Evolutionary conservation across 2,113 vertebrate species (phyloP).

Genomic region (Oryzias javanicus): DNA sequence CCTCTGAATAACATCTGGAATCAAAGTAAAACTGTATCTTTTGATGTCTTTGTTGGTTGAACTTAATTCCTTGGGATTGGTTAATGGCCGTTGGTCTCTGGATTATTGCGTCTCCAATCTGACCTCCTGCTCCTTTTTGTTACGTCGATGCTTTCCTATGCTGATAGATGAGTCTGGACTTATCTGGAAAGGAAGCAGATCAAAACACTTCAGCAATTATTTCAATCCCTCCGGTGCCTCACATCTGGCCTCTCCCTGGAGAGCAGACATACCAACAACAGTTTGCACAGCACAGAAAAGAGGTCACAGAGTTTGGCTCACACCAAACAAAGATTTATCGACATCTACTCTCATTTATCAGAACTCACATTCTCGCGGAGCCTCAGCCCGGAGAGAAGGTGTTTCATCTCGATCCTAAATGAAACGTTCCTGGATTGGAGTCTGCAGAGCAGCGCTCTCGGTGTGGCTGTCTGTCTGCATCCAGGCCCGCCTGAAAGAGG

Average conservation of each 20-base stretch:
- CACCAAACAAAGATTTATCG: conserved; percentile 24
- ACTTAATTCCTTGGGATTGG: conserved; percentile 6
- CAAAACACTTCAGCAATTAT: conserved; percentile 83
- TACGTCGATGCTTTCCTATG: conserved; percentile 58
- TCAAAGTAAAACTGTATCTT: conserved; percentile 18
- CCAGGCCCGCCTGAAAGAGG: conserved; percentile 28
- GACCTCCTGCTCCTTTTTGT: conserved; percentile 7
- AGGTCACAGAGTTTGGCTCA: conserved; percentile 19
- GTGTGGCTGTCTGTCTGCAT: conserved; percentile 16
- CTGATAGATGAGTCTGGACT: conserved; percentile 45
- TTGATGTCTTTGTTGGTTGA: neutral
- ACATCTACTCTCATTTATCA: conserved; percentile 20
- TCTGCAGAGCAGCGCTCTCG: conserved; percentile 13
- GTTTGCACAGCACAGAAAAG: conserved; percentile 43
- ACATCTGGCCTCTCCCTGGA: conserved; percentile 80
- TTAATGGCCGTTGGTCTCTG: conserved; percentile 13
- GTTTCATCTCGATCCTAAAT: conserved; percentile 25
- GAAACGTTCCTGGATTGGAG: conserved; percentile 17
- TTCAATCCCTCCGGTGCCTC: conserved; percentile 66
- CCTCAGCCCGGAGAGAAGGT: neutral
- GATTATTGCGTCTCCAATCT: conserved; percentile 7
- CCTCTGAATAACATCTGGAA: conserved; percentile 20
- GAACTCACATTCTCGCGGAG: conserved; percentile 10
- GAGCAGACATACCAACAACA: conserved; percentile 78
- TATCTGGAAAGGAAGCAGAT: conserved; percentile 80